Conservation (phyloP, 2,888 invertebrate species). For the Asteroscopus sphinx region DNA sequence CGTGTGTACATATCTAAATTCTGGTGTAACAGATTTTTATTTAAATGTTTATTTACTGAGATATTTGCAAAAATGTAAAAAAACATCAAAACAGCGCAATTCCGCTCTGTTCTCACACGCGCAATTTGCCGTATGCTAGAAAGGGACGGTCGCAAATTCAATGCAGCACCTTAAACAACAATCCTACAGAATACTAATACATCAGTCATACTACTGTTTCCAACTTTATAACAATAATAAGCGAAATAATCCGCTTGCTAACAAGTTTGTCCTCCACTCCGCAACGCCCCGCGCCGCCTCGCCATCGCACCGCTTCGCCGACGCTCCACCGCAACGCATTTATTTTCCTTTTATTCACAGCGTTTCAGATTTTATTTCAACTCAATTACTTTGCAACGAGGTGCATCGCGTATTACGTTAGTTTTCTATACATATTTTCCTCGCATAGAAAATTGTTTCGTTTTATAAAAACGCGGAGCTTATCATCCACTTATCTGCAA, state of each 20-base stretch:
- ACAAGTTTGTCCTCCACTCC: constrained; percentile 24
- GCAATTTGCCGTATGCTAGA: too few relatives aligned
- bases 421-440: constrained; percentile 47
- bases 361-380: constrained; percentile 51
- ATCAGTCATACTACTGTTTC: constrained; percentile 15
- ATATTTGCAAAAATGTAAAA: too few relatives aligned
- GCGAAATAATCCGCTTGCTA: constrained; percentile 26
- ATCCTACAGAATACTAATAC: neutral
- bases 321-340: constrained; percentile 17
- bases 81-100: too few relatives aligned
- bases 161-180: neutral
- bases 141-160: too few relatives aligned
- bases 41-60: too few relatives aligned
- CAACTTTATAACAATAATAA: constrained; percentile 26
- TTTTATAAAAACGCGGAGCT: constrained; percentile 34
- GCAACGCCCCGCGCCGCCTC: neutral
- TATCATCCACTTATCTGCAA: constrained; percentile 31
- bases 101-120: too few relatives aligned
- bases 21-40: too few relatives aligned
- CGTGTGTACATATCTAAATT: too few relatives aligned
- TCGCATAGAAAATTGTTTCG: constrained; percentile 26
- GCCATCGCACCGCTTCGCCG: too few relatives aligned
- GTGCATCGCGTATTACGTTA: constrained; percentile 28
- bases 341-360: constrained; percentile 45
- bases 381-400: constrained; percentile 47